These are phyloP conservation scores for Maniola jurtina DNA, from an alignment of 1,140 invertebrate species.

Conservation along the genomic window DNA sequence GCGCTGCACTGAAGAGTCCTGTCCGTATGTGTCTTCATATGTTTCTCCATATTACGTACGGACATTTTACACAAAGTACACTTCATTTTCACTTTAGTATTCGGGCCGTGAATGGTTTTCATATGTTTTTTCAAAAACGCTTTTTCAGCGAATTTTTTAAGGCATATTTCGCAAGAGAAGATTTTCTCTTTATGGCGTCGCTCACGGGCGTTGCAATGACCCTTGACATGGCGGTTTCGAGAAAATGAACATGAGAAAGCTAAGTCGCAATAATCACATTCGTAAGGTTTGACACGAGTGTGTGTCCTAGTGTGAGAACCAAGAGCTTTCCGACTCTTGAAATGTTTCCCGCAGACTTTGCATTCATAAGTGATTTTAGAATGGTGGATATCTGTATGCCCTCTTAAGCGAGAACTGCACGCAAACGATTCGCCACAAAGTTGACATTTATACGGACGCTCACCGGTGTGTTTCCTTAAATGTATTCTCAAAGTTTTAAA, in stretches of 20 bases:
- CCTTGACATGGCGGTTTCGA: not conserved
- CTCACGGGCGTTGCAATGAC: not conserved
- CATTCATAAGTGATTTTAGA: not conserved
- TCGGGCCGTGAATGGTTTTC: constrained; percentile 4
- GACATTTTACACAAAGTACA: constrained; percentile 22
- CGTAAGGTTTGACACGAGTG: not conserved
- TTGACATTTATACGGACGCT: constrained; percentile 19
- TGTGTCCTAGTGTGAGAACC: not conserved
- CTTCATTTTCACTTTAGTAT: not conserved
- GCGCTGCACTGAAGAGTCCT: constrained; percentile 8
- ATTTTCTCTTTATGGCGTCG: not conserved
- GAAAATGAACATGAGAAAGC: not conserved
- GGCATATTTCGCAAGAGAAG: constrained; percentile 13
- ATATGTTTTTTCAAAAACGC: not conserved
- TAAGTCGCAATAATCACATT: not conserved
- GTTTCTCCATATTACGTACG: constrained; percentile 20
- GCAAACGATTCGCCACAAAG: constrained; percentile 10
- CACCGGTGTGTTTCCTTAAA: constrained; percentile 14
- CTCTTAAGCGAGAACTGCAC: not conserved
- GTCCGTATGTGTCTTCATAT: constrained; percentile 18
- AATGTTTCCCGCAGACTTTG: not conserved
- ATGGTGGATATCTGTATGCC: not conserved
- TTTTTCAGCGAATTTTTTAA: not conserved
- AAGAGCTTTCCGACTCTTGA: not conserved
- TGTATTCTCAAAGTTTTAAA: constrained; percentile 10